Conservation (phyloP, 2,113 vertebrate genomes). For the Hoplias malabaricus region DNA sequence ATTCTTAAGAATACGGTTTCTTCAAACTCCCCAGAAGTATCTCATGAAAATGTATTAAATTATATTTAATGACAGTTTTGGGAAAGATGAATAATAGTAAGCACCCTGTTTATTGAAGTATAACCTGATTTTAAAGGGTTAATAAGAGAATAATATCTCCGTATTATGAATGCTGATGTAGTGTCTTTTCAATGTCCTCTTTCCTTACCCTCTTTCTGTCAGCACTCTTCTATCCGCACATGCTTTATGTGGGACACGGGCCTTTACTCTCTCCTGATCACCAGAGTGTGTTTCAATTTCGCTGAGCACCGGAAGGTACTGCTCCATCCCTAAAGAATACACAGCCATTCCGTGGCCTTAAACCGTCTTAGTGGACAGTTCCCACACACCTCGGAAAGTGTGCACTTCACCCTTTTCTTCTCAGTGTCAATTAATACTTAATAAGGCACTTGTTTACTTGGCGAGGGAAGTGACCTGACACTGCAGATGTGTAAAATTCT, state of each 20-base stretch:
- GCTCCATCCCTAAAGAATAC: slow-evolving; percentile 1
- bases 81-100: too few relatives aligned
- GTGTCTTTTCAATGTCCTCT: background rate
- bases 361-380: slow-evolving; percentile 12
- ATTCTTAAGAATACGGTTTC: too few relatives aligned
- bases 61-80: too few relatives aligned
- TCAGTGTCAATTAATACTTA: slow-evolving; percentile 43
- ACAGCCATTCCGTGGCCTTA: background rate
- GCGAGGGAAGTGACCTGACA: slow-evolving; percentile 39
- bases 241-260: slow-evolving; percentile 1
- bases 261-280: slow-evolving; percentile 3
- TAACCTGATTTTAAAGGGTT: too few relatives aligned
- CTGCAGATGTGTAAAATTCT: slow-evolving; percentile 48
- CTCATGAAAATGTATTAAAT: too few relatives aligned
- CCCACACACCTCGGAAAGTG: slow-evolving; percentile 15
- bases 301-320: slow-evolving; percentile 33
- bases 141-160: background rate
- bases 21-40: too few relatives aligned
- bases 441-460: slow-evolving; percentile 47
- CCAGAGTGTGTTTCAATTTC: slow-evolving; percentile 28
- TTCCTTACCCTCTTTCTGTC: slow-evolving; percentile 9
- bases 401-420: slow-evolving; percentile 23
- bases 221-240: background rate
- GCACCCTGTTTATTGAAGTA: too few relatives aligned
- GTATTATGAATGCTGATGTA: background rate